Conservation (phyloP, 37 sponge, comb jelly and placozoan species). For the Geodia barretti region DNA sequence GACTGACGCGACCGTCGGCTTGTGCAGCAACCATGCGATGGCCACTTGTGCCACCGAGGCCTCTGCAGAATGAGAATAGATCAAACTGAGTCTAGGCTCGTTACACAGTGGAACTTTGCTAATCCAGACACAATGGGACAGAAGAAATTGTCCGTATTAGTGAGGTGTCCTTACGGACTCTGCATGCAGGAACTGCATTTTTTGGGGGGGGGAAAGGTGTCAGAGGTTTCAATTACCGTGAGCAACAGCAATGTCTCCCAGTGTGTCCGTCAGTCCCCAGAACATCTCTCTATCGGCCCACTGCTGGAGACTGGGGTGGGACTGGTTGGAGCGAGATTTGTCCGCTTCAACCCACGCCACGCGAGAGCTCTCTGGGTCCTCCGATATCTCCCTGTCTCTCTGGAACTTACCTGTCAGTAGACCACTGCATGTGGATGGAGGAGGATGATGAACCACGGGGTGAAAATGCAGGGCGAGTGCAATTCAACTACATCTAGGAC, state of each 20-base stretch:
- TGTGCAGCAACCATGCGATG: constrained; percentile 87
- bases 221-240: constrained; percentile 21
- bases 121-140: too few species aligned
- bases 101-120: too few species aligned
- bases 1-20: constrained; percentile 72
- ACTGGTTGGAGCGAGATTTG: constrained; percentile 50
- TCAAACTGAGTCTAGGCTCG: background rate
- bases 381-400: constrained; percentile 31
- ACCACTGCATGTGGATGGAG: constrained; percentile 41
- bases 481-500: too few species aligned
- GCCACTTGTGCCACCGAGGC: constrained; percentile 80
- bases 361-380: constrained; percentile 47
- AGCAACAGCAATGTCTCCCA: constrained; percentile 57
- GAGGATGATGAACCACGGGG: too few species aligned
- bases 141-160: too few species aligned
- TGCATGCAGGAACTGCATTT: background rate
- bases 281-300: constrained; percentile 53
- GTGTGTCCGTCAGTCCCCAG: constrained; percentile 70
- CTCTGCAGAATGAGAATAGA: constrained; percentile 19
- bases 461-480: too few species aligned
- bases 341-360: constrained; percentile 82
- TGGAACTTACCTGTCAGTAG: constrained; percentile 81
- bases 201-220: background rate
- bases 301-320: constrained; percentile 61
- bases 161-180: too few species aligned